Conservation (phyloP, 2,888 invertebrate species). For the Ectropis crepuscularia region DNA sequence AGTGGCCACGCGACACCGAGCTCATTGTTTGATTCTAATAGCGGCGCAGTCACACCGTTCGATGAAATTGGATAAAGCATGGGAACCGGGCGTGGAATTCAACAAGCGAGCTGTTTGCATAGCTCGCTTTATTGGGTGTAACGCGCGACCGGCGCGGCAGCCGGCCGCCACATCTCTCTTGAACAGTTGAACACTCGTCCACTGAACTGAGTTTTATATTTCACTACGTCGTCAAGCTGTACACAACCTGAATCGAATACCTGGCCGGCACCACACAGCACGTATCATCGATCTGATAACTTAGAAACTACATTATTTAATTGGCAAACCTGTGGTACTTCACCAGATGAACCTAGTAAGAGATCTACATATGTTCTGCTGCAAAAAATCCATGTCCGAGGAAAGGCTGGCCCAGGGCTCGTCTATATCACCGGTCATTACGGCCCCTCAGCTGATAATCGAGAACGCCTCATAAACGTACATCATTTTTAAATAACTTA, state of each 20-base stretch:
- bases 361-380: too few relatives aligned
- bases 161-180: constrained; percentile 61
- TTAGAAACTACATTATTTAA: too few relatives aligned
- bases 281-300: too few relatives aligned
- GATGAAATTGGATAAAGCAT: constrained; percentile 83
- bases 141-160: constrained; percentile 61
- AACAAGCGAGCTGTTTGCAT: constrained; percentile 78
- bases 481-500: constrained; percentile 35
- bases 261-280: too few relatives aligned
- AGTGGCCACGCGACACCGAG: constrained; percentile 71
- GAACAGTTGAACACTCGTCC: constrained; percentile 68
- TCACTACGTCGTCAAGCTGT: too few relatives aligned
- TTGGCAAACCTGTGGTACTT: too few relatives aligned
- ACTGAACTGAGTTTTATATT: constrained; percentile 21
- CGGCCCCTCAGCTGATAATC: constrained; percentile 28
- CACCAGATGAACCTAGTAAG: too few relatives aligned
- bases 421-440: constrained; percentile 20
- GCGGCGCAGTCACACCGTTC: constrained; percentile 69
- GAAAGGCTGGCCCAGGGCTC: background rate
- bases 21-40: constrained; percentile 77
- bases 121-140: constrained; percentile 81
- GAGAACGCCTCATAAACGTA: constrained; percentile 27
- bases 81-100: constrained; percentile 79
- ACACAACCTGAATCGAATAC: too few relatives aligned
- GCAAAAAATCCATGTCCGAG: constrained; percentile 6